phyloP scores from a whole-genome alignment of 2,888 invertebrate species.

The Trissolcus japonicus region DNA sequence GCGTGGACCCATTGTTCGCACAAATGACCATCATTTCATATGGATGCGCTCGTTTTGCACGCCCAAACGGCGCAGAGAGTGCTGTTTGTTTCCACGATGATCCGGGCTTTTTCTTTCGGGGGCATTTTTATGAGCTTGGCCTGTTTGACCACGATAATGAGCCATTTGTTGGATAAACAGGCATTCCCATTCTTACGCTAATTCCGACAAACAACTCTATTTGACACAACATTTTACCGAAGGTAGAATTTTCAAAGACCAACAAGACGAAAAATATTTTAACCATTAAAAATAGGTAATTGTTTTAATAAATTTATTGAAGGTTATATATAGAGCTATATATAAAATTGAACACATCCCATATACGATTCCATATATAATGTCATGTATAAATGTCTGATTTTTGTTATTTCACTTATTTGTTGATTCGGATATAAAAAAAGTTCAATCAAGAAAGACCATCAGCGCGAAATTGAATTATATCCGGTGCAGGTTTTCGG shows the following conservation, averaged over 20 bases:
- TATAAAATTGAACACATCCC: too few relatives aligned
- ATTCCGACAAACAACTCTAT: too few relatives aligned
- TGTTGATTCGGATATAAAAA: too few relatives aligned
- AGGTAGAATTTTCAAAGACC: too few relatives aligned
- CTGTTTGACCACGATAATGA: conserved; percentile 29
- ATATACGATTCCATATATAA: not conserved
- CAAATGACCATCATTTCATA: conserved; percentile 45
- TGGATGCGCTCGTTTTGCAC: conserved; percentile 27
- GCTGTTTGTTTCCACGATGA: not conserved
- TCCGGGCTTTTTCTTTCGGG: not conserved
- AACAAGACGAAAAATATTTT: too few relatives aligned
- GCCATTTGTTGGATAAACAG: conserved; percentile 10
- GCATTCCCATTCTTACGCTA: too few relatives aligned
- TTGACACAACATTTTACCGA: too few relatives aligned
- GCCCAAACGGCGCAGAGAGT: conserved; percentile 8
- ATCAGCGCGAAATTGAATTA: conserved; percentile 51
- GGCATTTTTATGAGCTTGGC: not conserved
- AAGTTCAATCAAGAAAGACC: conserved; percentile 36
- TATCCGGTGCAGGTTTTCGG: conserved; percentile 38
- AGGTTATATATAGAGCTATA: not conserved
- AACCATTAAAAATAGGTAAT: too few relatives aligned
- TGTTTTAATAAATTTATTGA: too few relatives aligned
- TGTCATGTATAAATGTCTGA: too few relatives aligned
- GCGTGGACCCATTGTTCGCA: conserved; percentile 37
- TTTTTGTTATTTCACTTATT: too few relatives aligned